Evolutionary conservation across 1,140 invertebrate genomes (phyloP).

Genomic region (Heliconius hermathena): DNA sequence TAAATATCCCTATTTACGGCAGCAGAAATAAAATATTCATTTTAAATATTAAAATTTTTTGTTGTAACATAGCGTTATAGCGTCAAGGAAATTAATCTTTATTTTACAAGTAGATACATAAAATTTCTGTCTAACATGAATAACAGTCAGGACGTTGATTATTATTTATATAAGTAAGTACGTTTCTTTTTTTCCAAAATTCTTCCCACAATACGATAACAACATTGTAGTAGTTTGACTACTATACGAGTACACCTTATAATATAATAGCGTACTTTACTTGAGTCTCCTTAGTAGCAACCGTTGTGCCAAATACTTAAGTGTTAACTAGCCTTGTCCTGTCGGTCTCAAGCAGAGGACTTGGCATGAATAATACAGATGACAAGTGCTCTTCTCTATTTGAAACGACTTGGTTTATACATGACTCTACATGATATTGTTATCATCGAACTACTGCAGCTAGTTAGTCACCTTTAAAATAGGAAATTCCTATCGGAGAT

Average conservation of each 20-base stretch:
- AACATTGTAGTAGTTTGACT: neutral
- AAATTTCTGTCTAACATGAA: too few relatives aligned
- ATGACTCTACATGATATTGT: neutral
- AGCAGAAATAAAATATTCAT: neutral
- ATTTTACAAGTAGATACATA: too few relatives aligned
- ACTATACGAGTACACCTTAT: neutral
- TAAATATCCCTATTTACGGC: neutral
- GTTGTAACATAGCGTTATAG: too few relatives aligned
- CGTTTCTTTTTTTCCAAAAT: too few relatives aligned
- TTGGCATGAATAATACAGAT: constrained; percentile 33
- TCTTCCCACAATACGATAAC: too few relatives aligned
- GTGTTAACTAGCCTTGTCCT: constrained; percentile 31
- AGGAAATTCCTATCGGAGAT: too few relatives aligned
- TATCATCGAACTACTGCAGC: neutral
- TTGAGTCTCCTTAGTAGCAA: constrained; percentile 19
- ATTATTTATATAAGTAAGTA: too few relatives aligned
- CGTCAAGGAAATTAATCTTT: too few relatives aligned
- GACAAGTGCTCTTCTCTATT: constrained; percentile 27
- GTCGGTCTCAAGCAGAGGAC: constrained; percentile 22
- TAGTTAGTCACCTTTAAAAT: too few relatives aligned
- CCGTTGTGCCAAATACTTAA: constrained; percentile 32
- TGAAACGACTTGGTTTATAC: constrained; percentile 10
- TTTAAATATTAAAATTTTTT: too few relatives aligned
- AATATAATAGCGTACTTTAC: constrained; percentile 16
- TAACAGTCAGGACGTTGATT: too few relatives aligned